Percentiles rank a stretch among this genome's conserved stretches.
These are phyloP conservation scores for Prochilodus magdalenae DNA, from an alignment of 2,113 vertebrate genomes.

Conservation along the genomic window DNA sequence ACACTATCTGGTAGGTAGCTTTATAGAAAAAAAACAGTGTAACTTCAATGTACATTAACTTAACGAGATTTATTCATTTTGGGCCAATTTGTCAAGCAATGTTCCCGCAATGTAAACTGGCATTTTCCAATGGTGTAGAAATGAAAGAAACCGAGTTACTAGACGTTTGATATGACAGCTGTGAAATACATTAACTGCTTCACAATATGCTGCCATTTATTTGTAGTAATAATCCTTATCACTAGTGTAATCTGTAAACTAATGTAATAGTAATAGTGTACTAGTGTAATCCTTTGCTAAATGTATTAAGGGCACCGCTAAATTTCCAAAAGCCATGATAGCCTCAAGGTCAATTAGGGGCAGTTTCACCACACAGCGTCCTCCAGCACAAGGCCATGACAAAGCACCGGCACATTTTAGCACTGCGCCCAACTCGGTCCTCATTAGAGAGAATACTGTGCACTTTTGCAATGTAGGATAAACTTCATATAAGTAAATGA, in stretches of 20 bases:
- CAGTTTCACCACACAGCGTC: slow-evolving; percentile 31
- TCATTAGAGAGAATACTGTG: background rate
- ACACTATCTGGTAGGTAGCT: no score
- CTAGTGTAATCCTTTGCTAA: background rate
- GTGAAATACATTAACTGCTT: background rate
- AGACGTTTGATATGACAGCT: no score
- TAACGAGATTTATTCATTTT: background rate
- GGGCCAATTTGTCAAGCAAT: background rate
- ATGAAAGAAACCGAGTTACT: no score
- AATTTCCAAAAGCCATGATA: slow-evolving; percentile 25
- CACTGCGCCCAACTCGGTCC: background rate
- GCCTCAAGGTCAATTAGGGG: slow-evolving; percentile 31
- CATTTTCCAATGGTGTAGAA: no score
- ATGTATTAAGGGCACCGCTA: background rate
- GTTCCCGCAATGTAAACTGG: background rate
- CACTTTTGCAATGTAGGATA: background rate
- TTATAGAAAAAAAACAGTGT: background rate
- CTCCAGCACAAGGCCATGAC: slow-evolving; percentile 47
- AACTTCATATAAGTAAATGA: background rate
- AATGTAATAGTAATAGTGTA: no score
- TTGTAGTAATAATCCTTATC: no score
- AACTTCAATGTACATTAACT: background rate
- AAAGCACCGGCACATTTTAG: slow-evolving; percentile 4
- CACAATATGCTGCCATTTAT: background rate
- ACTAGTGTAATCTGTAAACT: no score